Evolutionary conservation across 2,888 invertebrate genomes (phyloP).

Genomic region (Amblyjoppa fuscipennis): DNA sequence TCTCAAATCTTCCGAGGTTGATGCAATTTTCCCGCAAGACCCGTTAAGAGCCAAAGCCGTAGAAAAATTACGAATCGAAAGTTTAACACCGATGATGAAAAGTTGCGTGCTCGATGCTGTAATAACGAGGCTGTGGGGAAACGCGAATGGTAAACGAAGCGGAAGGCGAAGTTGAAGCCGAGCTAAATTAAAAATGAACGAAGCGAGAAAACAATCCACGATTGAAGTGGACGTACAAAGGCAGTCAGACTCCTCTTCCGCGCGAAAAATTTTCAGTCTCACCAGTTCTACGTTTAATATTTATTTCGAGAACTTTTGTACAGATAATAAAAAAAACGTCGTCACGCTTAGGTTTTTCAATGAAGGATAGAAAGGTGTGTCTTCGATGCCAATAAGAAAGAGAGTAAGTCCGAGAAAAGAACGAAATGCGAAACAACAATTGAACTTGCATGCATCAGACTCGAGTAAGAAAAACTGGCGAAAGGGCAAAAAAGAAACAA

Average conservation of each 20-base stretch:
- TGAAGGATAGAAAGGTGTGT: constrained; percentile 4
- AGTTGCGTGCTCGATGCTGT: neutral
- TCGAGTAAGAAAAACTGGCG: constrained; percentile 54
- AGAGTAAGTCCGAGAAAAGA: neutral
- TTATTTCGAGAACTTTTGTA: constrained; percentile 24
- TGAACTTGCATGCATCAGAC: constrained; percentile 32
- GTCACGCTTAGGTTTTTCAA: constrained; percentile 12
- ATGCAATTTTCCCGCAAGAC: constrained; percentile 13
- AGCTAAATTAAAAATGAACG: constrained; percentile 36
- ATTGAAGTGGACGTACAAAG: constrained; percentile 13
- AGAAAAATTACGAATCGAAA: constrained; percentile 27
- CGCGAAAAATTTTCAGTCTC: neutral
- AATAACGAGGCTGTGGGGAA: constrained; percentile 7
- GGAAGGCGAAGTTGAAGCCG: constrained; percentile 22
- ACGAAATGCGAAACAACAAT: constrained; percentile 49
- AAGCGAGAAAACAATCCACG: constrained; percentile 16
- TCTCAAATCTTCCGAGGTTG: neutral
- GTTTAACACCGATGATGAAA: constrained; percentile 3
- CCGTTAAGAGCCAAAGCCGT: constrained; percentile 1
- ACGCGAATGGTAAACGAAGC: constrained; percentile 6
- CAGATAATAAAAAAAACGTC: constrained; percentile 4
- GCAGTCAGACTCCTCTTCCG: neutral
- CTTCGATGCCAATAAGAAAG: constrained; percentile 33
- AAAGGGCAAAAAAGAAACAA: constrained; percentile 5
- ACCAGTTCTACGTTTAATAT: neutral